Base-by-base conservation (phyloP, 2,113 vertebrate species). In the Ochotona princeps region DNA sequence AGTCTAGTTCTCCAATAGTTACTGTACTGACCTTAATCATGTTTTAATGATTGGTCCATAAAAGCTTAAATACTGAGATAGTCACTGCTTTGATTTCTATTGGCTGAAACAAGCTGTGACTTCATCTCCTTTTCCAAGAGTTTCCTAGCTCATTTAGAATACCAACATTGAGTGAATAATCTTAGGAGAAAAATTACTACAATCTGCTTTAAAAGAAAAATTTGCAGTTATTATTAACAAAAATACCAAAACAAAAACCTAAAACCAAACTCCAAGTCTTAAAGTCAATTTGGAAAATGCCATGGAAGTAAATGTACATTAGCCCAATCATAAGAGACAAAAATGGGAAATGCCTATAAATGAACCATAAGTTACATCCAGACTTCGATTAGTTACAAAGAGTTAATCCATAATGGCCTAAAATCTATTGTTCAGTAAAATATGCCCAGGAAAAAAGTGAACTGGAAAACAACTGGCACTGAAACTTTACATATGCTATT, bases 251-350 rank as follows among this genome's bases (percentile, higher is more conserved):
- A 57, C 54, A 57, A 13, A 54, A 11, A 54, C 54, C 14, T 18
- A 96, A 74, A 83, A 54, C 54, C 78, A 93, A 94, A 95, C 73
- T 73, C n/a, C 4, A 74, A 93, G 65, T 94, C 17, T 72, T 91
- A 89, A 91, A 89, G n/a, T 75, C 35, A 83, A 67, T 72, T 89
- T 81, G 54, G 44, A 93, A 95, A 95, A 84, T 66, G 25, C 51
- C 73, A 87, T 0, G 78, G 17, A 92, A 81, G 21, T 88, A 65
- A 94, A 32, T 10, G 26, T 73, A 32, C 8, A 72, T 63, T 63
- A 60, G 90, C 26, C 32, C 3, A 14, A 79, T 79, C 76, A 63
- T 9, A 89, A 69, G 69, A 84, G 25, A 79, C 17, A 83, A 86
- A 84, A 83, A 8, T 87, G n/a, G 80, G 73, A 94, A 86, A 89